These are phyloP conservation scores for Troides aeacus DNA, from an alignment of 2,888 invertebrate species.

Conservation along the genomic window DNA sequence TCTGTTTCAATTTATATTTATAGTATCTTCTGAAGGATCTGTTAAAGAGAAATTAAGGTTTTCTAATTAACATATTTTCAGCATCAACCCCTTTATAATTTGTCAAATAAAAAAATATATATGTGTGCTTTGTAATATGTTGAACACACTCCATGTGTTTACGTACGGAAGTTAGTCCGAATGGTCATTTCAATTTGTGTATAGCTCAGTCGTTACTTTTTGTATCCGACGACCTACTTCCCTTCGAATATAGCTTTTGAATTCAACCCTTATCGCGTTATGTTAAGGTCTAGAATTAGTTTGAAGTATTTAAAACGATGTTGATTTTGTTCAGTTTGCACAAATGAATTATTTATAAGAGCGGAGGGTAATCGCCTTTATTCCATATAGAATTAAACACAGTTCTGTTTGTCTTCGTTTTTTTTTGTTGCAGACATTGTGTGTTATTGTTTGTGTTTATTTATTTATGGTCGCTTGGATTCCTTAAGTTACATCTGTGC, in stretches of 20 bases:
- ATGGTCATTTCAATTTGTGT: conserved; percentile 15
- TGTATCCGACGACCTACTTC: conserved; percentile 9
- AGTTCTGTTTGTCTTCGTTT: conserved; percentile 26
- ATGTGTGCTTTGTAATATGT: no score
- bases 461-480: background rate
- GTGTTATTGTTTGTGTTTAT: conserved; percentile 15
- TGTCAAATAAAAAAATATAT: no score
- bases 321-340: conserved; percentile 6
- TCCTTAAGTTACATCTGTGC: no score
- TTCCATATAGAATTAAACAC: conserved; percentile 22
- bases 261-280: conserved; percentile 5
- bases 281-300: conserved; percentile 6
- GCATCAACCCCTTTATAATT: no score
- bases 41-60: no score
- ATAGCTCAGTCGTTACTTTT: conserved; percentile 16
- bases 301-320: background rate
- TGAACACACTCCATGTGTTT: conserved; percentile 1
- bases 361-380: conserved; percentile 18
- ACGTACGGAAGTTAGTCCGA: conserved; percentile 12
- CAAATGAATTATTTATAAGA: conserved; percentile 26
- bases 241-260: background rate
- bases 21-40: no score
- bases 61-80: no score
- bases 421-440: background rate
- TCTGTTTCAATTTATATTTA: no score